A percentile compares a stretch with the other conserved stretches of the same genome.
Evolutionary conservation across 2,797 vertebrate species (phyloP).

Genomic region (Nyctalus aviator): DNA sequence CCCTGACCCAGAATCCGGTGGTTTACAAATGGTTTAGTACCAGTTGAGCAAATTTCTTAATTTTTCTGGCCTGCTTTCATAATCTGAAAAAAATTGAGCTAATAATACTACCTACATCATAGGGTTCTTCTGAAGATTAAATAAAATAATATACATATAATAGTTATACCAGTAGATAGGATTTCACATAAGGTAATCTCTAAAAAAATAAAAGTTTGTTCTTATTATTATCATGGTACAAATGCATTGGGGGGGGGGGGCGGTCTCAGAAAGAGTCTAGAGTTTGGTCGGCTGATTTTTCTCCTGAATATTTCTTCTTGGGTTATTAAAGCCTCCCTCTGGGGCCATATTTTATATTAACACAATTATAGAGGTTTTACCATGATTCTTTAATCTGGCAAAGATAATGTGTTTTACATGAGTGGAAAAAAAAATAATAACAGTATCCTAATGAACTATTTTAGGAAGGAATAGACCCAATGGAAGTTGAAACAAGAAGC

Average conservation of each 20-base stretch:
- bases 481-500: neutral
- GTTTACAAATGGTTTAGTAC: no score
- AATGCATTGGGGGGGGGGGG: no score
- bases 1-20: no score
- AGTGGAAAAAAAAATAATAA: neutral
- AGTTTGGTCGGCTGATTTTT: neutral
- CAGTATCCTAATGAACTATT: neutral
- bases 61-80: conserved; percentile 27
- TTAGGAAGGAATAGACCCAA: neutral
- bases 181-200: neutral
- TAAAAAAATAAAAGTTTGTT: neutral
- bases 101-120: neutral
- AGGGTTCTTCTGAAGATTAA: conserved; percentile 14
- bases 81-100: neutral
- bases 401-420: conserved; percentile 35
- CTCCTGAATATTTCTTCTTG: conserved; percentile 20
- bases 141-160: neutral
- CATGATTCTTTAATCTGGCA: conserved; percentile 38
- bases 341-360: conserved; percentile 24
- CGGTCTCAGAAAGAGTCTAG: neutral
- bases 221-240: neutral
- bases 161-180: neutral
- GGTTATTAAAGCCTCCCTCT: neutral
- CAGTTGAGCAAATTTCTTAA: conserved; percentile 12
- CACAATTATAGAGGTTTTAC: neutral